Conservation (phyloP, 2,113 vertebrate genomes). For the Lynx canadensis region DNA sequence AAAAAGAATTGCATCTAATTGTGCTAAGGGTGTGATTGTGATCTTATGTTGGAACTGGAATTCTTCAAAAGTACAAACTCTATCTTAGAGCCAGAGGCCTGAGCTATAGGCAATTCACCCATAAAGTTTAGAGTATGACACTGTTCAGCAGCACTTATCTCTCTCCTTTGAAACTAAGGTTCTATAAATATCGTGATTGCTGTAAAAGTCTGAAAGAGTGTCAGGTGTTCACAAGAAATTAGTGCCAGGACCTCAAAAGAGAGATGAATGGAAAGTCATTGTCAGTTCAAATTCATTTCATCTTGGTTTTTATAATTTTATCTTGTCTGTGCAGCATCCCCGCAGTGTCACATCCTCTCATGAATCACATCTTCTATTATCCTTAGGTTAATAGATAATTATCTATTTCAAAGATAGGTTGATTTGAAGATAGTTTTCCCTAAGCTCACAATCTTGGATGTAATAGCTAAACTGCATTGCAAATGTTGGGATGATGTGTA, state of each 20-base stretch:
- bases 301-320: background rate
- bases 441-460: background rate
- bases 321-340: background rate
- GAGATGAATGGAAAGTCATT: background rate
- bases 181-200: background rate
- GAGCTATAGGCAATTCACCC: background rate
- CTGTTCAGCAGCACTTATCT: background rate
- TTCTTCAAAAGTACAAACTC: conserved; percentile 7
- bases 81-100: background rate
- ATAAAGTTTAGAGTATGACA: background rate
- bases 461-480: background rate
- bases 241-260: background rate
- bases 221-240: background rate
- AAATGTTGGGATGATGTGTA: background rate
- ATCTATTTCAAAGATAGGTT: background rate
- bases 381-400: background rate
- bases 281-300: background rate
- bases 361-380: background rate
- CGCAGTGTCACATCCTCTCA: background rate
- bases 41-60: background rate
- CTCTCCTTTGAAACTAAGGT: background rate
- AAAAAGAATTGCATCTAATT: background rate
- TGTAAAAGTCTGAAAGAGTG: background rate
- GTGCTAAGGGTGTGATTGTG: background rate
- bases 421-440: background rate